These are phyloP conservation scores for Eupleurogrammus muticus DNA, from an alignment of 2,797 vertebrate species.

Conservation along the genomic window DNA sequence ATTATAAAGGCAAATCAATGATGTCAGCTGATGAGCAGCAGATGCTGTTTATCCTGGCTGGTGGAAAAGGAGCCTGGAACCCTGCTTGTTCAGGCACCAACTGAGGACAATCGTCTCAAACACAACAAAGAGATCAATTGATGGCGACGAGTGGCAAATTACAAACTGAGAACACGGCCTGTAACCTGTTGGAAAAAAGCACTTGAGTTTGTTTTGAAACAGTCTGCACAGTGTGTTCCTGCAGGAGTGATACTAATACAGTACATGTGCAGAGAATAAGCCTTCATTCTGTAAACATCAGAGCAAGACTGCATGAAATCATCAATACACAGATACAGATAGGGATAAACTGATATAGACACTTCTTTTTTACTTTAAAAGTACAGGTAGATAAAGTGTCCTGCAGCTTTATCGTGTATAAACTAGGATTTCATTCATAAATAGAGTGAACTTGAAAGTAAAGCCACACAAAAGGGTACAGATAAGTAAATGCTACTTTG, in stretches of 20 bases:
- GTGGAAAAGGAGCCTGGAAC: not conserved
- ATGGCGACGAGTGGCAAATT: not conserved
- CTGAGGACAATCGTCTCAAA: not conserved
- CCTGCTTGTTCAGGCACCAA: not conserved
- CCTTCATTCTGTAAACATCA: not conserved
- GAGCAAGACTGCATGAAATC: not conserved
- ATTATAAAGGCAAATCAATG: conserved; percentile 19
- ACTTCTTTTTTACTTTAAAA: too few species aligned
- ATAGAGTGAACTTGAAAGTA: not conserved
- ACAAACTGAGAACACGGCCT: not conserved
- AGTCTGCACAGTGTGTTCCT: not conserved
- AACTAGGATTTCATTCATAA: not conserved
- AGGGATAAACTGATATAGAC: too few species aligned
- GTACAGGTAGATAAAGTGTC: too few species aligned
- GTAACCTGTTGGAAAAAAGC: conserved; percentile 11
- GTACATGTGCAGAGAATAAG: not conserved
- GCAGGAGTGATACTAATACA: not conserved
- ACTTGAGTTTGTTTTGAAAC: not conserved
- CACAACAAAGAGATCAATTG: not conserved
- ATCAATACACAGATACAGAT: not conserved
- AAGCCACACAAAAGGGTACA: not conserved
- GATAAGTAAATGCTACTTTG: not conserved
- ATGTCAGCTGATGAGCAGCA: conserved; percentile 21
- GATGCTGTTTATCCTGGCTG: not conserved
- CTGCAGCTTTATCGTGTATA: not conserved